phyloP scores from a whole-genome alignment of 2,888 invertebrate genomes.

The Chrysolina oricalcia region DNA sequence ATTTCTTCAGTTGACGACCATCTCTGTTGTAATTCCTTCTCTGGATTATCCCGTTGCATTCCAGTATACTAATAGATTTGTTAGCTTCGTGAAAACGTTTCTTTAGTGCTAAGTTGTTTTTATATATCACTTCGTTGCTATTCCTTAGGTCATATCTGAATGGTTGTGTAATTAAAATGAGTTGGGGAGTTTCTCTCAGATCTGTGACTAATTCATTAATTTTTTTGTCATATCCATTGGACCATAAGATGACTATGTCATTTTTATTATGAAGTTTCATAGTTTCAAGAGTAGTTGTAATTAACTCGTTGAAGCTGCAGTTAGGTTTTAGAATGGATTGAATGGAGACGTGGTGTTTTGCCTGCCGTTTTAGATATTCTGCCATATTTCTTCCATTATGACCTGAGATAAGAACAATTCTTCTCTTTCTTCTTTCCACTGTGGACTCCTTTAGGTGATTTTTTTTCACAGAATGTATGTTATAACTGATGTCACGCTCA shows the following conservation, averaged over 20 bases:
- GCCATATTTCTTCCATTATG: constrained; percentile 27
- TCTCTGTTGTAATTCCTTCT: constrained; percentile 23
- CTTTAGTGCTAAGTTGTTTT: constrained; percentile 22
- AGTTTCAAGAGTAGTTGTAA: constrained; percentile 26
- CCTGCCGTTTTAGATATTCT: constrained; percentile 26
- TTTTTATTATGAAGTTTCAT: constrained; percentile 23
- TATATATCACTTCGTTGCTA: constrained; percentile 24
- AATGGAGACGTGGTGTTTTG: constrained; percentile 18
- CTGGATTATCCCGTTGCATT: background rate
- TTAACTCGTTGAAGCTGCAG: constrained; percentile 20
- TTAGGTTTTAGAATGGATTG: constrained; percentile 30
- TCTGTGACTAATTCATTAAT: constrained; percentile 23
- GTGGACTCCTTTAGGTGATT: constrained; percentile 22
- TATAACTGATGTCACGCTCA: too few relatives aligned
- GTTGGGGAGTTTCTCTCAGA: constrained; percentile 18
- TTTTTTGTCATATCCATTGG: constrained; percentile 22
- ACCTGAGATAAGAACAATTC: constrained; percentile 27
- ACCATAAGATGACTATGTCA: background rate
- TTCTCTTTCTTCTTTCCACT: constrained; percentile 27
- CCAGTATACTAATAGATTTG: background rate
- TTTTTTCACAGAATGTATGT: too few relatives aligned
- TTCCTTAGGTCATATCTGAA: constrained; percentile 28
- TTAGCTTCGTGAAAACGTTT: constrained; percentile 25
- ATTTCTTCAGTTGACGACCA: constrained; percentile 12
- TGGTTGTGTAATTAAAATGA: constrained; percentile 27